Evolutionary conservation across 1,140 invertebrate species (phyloP).

Genomic region (Micrasema longulum): DNA sequence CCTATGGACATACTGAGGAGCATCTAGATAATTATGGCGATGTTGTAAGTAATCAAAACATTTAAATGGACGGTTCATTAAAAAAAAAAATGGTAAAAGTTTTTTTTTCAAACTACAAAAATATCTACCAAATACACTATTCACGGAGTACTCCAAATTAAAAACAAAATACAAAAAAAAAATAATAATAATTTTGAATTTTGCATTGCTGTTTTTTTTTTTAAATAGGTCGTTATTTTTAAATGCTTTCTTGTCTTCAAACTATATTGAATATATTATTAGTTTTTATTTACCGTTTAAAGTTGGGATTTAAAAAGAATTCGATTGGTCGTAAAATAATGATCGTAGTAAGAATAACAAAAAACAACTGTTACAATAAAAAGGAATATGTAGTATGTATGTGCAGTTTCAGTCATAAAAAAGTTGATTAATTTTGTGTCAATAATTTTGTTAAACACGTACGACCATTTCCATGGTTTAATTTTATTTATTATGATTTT

Average conservation of each 20-base stretch:
- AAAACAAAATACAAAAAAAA: neutral
- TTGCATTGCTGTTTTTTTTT: neutral
- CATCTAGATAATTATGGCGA: conserved; percentile 74
- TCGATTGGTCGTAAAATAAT: neutral
- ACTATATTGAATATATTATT: neutral
- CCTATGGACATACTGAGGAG: conserved; percentile 73
- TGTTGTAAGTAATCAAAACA: conserved; percentile 64
- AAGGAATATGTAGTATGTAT: neutral
- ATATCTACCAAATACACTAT: neutral
- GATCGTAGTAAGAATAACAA: neutral
- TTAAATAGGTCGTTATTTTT: neutral
- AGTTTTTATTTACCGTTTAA: neutral
- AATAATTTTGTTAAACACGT: too few species aligned
- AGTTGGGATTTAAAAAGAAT: neutral
- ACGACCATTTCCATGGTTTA: too few species aligned
- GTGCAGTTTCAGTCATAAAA: neutral
- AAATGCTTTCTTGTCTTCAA: neutral
- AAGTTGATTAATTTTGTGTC: neutral
- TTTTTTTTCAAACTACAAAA: neutral
- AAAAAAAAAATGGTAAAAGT: neutral
- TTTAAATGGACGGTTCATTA: neutral
- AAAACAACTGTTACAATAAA: neutral
- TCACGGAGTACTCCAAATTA: neutral
- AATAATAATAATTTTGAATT: neutral
- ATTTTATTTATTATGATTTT: too few species aligned